Base-by-base conservation (phyloP, 2,888 invertebrate genomes). In the Heteropelma amictum region DNA sequence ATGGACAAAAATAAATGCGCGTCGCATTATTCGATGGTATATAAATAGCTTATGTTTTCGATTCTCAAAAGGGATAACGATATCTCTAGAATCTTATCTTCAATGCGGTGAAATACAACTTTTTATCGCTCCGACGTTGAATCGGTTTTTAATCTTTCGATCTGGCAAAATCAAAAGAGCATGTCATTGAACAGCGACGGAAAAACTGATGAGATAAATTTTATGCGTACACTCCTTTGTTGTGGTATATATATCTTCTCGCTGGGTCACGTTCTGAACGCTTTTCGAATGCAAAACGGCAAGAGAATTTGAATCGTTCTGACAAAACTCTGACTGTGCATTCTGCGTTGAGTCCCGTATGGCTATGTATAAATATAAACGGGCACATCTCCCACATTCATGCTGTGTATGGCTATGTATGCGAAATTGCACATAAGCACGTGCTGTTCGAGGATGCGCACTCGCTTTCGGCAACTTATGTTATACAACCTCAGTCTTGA, bases 401-500 rank as follows among this genome's bases (percentile, higher is more conserved):
- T 30, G 12, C 12, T 49, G 6, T 49, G 21, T 38, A 38, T 38
- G 21, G 12, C 49, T 10, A n/a, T 33, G 12, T 51, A 26, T 5
- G 42, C 14, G n/a, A 30, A 53, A 28, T 42, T 38, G 2, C 10
- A 40, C 8, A 64, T 19, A 17, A 54, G 65, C 28, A 60, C 45
- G 60, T 53, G 33, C 19, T n/a, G n/a, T 14, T 19, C 45, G 45
- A 45, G 8, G 12, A 1, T 47, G 26, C 38, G 10, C 26, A 12
- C 21, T 14, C 40, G 60, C 42, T 60, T 30, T 40, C 7, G 7
- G 23, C 14, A 47, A 61, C 47, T 72, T 61, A n/a, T n/a, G n/a
- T n/a, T 61, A 40, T 72, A 54, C 54, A 60, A 17, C 35, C 30
- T n/a, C 42, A 26, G 72, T 72, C 67, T 61, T 51, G 61, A 54